Conservation (phyloP, 1,140 invertebrate species). For the Drepana arcuata region DNA sequence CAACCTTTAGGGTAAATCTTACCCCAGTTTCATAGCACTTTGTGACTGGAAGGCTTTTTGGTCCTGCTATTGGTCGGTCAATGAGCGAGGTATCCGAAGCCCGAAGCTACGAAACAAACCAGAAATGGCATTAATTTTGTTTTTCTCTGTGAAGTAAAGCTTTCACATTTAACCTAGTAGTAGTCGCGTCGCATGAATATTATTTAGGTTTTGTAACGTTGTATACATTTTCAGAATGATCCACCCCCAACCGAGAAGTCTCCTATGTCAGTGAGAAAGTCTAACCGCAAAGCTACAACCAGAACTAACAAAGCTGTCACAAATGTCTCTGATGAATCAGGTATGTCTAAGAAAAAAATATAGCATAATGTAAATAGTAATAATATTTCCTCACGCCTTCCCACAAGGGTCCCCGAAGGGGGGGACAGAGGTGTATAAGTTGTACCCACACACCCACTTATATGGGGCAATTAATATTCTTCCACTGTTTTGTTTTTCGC, state of each 20-base stretch:
- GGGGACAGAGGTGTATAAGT: too few species aligned
- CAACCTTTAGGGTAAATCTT: conserved; percentile 8
- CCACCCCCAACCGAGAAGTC: conserved; percentile 35
- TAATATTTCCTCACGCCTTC: neutral
- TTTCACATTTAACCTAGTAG: too few species aligned
- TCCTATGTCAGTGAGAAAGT: conserved; percentile 44
- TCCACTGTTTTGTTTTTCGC: conserved; percentile 17
- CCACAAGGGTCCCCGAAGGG: too few species aligned
- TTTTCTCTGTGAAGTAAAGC: too few species aligned
- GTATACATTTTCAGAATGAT: conserved; percentile 53
- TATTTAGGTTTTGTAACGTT: too few species aligned
- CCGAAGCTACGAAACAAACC: neutral
- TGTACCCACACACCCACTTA: too few species aligned
- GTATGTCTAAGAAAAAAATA: conserved; percentile 14
- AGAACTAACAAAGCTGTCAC: conserved; percentile 17
- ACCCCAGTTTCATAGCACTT: neutral
- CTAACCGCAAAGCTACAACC: conserved; percentile 30
- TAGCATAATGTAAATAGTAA: neutral
- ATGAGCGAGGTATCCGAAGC: neutral
- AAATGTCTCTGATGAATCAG: conserved; percentile 45
- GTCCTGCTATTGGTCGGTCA: neutral
- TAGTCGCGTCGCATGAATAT: too few species aligned
- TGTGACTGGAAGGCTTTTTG: neutral
- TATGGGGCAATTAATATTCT: too few species aligned
- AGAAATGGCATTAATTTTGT: neutral